Evolutionary conservation across 2,113 vertebrate genomes (phyloP).

Genomic region (Pelvicachromis taeniatus): DNA sequence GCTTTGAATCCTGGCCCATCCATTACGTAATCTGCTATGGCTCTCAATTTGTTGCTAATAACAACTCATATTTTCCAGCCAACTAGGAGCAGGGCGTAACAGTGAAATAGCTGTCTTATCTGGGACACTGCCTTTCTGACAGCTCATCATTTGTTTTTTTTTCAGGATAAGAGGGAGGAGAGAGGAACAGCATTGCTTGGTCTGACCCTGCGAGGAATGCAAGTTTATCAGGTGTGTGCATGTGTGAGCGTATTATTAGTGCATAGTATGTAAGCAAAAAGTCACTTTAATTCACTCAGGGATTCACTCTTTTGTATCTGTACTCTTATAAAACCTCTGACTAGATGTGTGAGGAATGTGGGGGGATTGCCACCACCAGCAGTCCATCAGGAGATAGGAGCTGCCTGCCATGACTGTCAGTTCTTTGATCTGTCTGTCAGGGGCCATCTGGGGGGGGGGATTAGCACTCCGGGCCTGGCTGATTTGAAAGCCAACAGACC

Average conservation of each 20-base stretch:
- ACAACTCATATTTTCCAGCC: background rate
- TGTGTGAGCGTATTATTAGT: constrained; percentile 21
- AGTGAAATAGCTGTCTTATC: constrained; percentile 50
- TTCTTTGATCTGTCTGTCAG: constrained; percentile 70
- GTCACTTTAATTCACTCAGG: constrained; percentile 45
- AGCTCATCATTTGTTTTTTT: constrained; percentile 53
- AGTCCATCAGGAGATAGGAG: constrained; percentile 55
- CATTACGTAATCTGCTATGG: constrained; percentile 21
- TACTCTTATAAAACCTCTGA: constrained; percentile 26
- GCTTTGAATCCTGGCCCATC: constrained; percentile 24
- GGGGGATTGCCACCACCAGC: constrained; percentile 45
- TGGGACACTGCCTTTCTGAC: constrained; percentile 55
- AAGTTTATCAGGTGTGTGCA: constrained; percentile 86
- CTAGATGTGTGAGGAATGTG: constrained; percentile 67
- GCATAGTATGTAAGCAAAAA: background rate
- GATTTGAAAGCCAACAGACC: constrained; percentile 60
- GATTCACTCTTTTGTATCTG: background rate
- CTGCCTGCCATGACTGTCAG: constrained; percentile 47
- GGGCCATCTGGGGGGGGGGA: constrained; percentile 61
- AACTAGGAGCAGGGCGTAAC: background rate
- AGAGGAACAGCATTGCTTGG: constrained; percentile 81
- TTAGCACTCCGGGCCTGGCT: constrained; percentile 58
- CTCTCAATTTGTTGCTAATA: constrained; percentile 20
- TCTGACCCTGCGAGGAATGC: constrained; percentile 86
- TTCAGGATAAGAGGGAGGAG: constrained; percentile 87